phyloP scores from a whole-genome alignment of 2,797 vertebrate genomes.

The Diglossa cyanea region DNA sequence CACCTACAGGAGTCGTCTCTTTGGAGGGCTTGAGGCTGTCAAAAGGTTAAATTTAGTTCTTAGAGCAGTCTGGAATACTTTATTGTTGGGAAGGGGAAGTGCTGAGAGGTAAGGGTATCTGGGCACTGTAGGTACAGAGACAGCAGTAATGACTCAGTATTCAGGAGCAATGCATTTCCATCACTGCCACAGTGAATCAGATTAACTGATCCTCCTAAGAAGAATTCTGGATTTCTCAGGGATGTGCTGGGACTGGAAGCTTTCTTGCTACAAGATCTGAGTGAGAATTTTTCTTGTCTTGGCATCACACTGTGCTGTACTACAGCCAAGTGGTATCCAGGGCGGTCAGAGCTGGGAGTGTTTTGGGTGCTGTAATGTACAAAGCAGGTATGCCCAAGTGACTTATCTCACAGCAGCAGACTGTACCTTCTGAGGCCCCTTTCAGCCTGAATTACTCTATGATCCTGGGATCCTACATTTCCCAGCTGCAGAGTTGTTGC shows the following conservation, averaged over 20 bases:
- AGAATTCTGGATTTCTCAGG: not conserved
- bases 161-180: not conserved
- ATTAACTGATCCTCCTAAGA: not conserved
- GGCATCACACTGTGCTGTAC: not conserved
- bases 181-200: not conserved
- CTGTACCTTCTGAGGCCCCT: not conserved
- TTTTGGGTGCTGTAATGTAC: not conserved
- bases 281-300: not conserved
- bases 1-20: not conserved
- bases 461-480: not conserved
- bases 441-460: not conserved
- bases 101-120: not conserved
- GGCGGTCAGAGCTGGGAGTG: not conserved
- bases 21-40: not conserved
- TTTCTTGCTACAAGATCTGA: not conserved
- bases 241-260: not conserved
- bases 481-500: not conserved
- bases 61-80: not conserved
- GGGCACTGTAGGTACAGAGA: not conserved
- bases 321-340: not conserved
- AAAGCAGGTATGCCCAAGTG: not conserved
- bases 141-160: not conserved
- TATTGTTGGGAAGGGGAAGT: not conserved
- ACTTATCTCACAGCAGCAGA: not conserved
- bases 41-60: not conserved